Conservation (phyloP, 2,888 invertebrate species). For the Ganaspis brasiliensis region DNA sequence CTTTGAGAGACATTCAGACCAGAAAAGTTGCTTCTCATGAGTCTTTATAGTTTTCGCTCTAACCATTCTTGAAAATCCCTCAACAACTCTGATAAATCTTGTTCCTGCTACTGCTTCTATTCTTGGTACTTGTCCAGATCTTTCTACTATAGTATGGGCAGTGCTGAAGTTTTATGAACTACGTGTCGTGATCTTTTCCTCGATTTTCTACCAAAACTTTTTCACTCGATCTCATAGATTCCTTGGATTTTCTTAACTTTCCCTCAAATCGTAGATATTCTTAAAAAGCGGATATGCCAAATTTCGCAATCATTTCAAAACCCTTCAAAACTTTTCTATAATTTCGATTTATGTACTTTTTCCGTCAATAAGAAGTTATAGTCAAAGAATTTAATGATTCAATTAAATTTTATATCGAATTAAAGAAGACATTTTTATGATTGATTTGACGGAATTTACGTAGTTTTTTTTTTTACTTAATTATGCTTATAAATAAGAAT, state of each 20-base stretch:
- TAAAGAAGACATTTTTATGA: no score
- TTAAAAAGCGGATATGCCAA: not conserved
- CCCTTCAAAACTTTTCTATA: constrained; percentile 6
- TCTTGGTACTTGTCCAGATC: constrained; percentile 40
- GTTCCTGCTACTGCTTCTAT: constrained; percentile 17
- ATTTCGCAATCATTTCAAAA: constrained; percentile 17
- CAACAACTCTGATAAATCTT: constrained; percentile 43
- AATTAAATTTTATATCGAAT: no score
- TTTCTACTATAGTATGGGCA: constrained; percentile 15
- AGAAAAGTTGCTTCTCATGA: not conserved
- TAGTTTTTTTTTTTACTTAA: no score
- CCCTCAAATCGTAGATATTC: not conserved
- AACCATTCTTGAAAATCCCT: constrained; percentile 34
- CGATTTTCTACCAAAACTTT: constrained; percentile 17
- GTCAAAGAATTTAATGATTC: no score
- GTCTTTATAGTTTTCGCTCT: constrained; percentile 35
- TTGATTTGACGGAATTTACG: no score
- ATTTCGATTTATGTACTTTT: constrained; percentile 3
- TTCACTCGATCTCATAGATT: constrained; percentile 14
- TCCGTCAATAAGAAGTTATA: not conserved
- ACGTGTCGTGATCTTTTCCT: constrained; percentile 32
- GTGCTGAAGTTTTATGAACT: constrained; percentile 41
- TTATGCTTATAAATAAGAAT: no score
- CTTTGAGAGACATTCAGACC: not conserved
- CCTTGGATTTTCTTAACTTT: constrained; percentile 9